Percentiles rank a stretch among this genome's conserved stretches.
These are phyloP conservation scores for Ptilodon capucinus DNA, from an alignment of 2,888 invertebrate genomes.

Conservation along the genomic window DNA sequence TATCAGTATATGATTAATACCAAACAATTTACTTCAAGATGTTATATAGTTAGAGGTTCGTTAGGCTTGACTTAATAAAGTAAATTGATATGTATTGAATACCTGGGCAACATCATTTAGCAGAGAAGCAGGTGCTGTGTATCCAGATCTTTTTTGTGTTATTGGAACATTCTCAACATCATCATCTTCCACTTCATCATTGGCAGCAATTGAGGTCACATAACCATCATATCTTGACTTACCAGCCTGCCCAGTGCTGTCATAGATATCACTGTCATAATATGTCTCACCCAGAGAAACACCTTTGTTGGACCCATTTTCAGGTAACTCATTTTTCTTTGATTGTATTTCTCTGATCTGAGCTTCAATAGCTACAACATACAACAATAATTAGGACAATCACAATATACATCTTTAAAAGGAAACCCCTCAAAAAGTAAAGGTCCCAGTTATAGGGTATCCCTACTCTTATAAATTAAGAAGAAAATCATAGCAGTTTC, in stretches of 20 bases:
- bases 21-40: too few species aligned
- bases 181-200: conserved; percentile 97
- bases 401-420: background rate
- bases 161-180: conserved; percentile 91
- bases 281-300: conserved; percentile 94
- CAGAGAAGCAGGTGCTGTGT: conserved; percentile 93
- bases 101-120: conserved; percentile 96
- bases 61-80: background rate
- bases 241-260: conserved; percentile 83
- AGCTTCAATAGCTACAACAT: conserved; percentile 93
- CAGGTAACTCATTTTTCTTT: conserved; percentile 89
- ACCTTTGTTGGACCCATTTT: conserved; percentile 87
- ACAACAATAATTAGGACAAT: background rate
- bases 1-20: background rate
- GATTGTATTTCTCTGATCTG: conserved; percentile 95
- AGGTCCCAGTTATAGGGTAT: too few species aligned
- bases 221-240: conserved; percentile 96
- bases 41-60: too few species aligned
- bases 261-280: conserved; percentile 97
- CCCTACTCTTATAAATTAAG: too few species aligned
- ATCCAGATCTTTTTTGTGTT: conserved; percentile 88
- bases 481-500: too few species aligned
- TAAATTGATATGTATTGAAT: conserved; percentile 21
- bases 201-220: conserved; percentile 97
- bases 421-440: too few species aligned